These are phyloP conservation scores for Euura saliciscinereae DNA, from an alignment of 1,140 invertebrate species.

Conservation along the genomic window DNA sequence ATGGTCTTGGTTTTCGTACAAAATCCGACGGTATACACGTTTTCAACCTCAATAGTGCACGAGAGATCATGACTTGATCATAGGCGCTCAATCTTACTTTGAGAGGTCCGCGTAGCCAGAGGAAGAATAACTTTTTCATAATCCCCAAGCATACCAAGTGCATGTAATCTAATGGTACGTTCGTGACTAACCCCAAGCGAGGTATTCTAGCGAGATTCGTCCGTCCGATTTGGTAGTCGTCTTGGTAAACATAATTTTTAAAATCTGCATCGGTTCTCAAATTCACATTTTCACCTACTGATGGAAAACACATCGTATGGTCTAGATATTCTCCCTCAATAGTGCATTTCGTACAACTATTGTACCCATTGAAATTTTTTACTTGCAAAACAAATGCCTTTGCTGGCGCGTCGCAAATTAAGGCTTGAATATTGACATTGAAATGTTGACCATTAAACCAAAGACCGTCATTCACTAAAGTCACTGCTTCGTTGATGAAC, in stretches of 20 bases:
- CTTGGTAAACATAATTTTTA: background rate
- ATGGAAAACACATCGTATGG: slow-evolving; percentile 27
- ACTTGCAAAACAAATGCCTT: slow-evolving; percentile 40
- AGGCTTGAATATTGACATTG: slow-evolving; percentile 23
- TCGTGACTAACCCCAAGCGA: too few species aligned
- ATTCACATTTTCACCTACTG: slow-evolving; percentile 19
- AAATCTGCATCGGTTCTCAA: background rate
- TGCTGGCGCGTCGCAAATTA: slow-evolving; percentile 49
- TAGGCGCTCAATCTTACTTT: background rate
- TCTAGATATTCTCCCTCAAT: slow-evolving; percentile 26
- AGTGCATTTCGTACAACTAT: slow-evolving; percentile 43
- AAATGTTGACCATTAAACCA: background rate
- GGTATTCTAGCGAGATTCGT: background rate
- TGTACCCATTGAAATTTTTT: slow-evolving; percentile 43
- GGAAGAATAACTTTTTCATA: slow-evolving; percentile 31
- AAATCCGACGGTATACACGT: slow-evolving; percentile 48
- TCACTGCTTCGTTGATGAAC: slow-evolving; percentile 14
- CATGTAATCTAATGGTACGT: slow-evolving; percentile 40
- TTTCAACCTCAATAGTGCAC: background rate
- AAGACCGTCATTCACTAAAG: slow-evolving; percentile 9
- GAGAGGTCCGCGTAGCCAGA: slow-evolving; percentile 33
- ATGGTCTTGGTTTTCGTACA: slow-evolving; percentile 46
- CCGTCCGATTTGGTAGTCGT: background rate
- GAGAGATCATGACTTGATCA: background rate
- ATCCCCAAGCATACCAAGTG: slow-evolving; percentile 42